Percentiles rank a stretch among this genome's conserved stretches.
Evolutionary conservation across 2,113 vertebrate species (phyloP).

Genomic region (Pardalotus punctatus): DNA sequence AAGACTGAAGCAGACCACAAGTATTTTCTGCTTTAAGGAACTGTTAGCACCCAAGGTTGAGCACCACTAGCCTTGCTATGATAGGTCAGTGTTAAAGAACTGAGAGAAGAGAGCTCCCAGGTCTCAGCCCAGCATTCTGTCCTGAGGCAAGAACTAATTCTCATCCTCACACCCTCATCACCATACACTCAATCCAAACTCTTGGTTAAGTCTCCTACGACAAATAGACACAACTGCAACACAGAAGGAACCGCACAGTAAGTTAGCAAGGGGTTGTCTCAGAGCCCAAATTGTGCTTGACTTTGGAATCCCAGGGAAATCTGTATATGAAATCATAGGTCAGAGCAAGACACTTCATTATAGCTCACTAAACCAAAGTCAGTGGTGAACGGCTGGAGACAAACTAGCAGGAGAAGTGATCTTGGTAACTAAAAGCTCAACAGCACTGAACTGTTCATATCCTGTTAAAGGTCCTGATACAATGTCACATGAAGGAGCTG

Average conservation of each 20-base stretch:
- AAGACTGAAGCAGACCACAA: background rate
- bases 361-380: background rate
- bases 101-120: background rate
- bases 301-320: background rate
- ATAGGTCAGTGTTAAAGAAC: background rate
- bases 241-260: background rate
- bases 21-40: background rate
- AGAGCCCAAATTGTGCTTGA: background rate
- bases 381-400: background rate
- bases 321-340: background rate
- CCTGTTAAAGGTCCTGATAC: background rate
- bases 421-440: background rate
- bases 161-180: background rate
- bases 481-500: rapidly evolving
- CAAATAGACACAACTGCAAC: background rate
- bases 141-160: background rate
- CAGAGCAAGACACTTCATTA: background rate
- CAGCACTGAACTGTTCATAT: background rate
- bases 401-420: background rate
- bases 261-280: background rate
- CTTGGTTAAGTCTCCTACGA: background rate
- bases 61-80: background rate
- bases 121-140: background rate
- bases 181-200: background rate
- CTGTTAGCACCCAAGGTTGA: background rate